These are phyloP conservation scores for Empidonax traillii DNA, from an alignment of 2,113 vertebrate species.

Conservation along the genomic window DNA sequence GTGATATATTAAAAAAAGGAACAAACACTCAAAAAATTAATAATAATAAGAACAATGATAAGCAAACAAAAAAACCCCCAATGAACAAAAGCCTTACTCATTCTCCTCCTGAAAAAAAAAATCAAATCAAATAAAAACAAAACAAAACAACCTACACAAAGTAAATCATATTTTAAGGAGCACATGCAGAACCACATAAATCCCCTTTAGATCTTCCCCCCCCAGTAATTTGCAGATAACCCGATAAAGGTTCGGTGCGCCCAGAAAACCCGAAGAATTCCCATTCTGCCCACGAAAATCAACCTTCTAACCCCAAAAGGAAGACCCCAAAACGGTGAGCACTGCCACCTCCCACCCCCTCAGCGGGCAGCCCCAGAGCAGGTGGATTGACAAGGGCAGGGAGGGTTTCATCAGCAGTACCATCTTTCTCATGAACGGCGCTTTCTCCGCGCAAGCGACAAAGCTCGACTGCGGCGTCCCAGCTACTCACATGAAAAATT, in stretches of 20 bases:
- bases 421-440: constrained; percentile 81
- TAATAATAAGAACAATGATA: neutral
- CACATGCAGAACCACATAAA: neutral
- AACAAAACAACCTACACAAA: neutral
- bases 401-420: constrained; percentile 17
- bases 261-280: neutral
- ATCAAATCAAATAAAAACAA: neutral
- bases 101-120: neutral
- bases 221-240: neutral
- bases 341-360: neutral
- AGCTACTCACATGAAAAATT: constrained; percentile 98
- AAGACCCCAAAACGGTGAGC: too few species aligned
- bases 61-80: neutral
- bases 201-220: neutral
- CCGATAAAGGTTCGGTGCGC: neutral
- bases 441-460: constrained; percentile 72
- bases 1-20: neutral
- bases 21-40: neutral
- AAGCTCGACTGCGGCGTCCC: constrained; percentile 32
- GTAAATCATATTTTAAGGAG: neutral
- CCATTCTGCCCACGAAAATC: neutral
- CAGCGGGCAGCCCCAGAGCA: neutral
- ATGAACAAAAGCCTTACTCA: neutral
- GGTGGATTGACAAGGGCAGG: neutral
- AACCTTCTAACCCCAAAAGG: too few species aligned